Conservation (phyloP, 2,888 invertebrate genomes). For the Phengaris alcon region DNA sequence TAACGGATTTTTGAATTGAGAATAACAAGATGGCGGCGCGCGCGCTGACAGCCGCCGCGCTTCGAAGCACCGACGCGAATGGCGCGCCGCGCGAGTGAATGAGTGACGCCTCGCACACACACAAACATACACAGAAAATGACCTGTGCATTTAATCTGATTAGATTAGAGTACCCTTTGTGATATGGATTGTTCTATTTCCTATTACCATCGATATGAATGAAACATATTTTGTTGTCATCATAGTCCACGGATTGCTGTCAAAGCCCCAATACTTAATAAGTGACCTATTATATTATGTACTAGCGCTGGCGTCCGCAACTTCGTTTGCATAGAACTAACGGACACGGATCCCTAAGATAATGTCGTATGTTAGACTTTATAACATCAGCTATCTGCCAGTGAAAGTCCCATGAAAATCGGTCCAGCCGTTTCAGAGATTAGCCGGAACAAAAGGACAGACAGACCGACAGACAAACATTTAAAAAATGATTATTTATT, state of each 20-base stretch:
- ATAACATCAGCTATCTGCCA: too few relatives aligned
- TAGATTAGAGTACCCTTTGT: conserved; percentile 63
- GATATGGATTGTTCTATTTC: conserved; percentile 51
- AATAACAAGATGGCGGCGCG: conserved; percentile 50
- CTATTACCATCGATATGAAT: conserved; percentile 33
- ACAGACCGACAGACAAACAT: too few relatives aligned
- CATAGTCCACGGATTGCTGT: not conserved
- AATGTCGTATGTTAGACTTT: too few relatives aligned
- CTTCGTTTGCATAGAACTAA: too few relatives aligned
- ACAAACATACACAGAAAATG: conserved; percentile 47
- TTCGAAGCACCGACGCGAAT: conserved; percentile 65
- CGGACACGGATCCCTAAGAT: too few relatives aligned
- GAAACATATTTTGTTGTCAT: conserved; percentile 1
- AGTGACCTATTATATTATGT: too few relatives aligned
- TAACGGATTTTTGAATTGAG: conserved; percentile 50
- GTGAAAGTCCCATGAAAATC: too few relatives aligned
- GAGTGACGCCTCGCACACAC: conserved; percentile 43
- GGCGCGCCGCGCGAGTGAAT: conserved; percentile 38
- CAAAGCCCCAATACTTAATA: too few relatives aligned
- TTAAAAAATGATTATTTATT: too few relatives aligned
- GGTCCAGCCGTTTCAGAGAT: too few relatives aligned
- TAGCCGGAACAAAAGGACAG: too few relatives aligned
- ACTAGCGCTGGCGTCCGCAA: too few relatives aligned
- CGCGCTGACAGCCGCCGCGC: conserved; percentile 57
- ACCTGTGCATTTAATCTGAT: conserved; percentile 59